Conservation (phyloP, 2,888 invertebrate species). For the Phortica okadai region DNA sequence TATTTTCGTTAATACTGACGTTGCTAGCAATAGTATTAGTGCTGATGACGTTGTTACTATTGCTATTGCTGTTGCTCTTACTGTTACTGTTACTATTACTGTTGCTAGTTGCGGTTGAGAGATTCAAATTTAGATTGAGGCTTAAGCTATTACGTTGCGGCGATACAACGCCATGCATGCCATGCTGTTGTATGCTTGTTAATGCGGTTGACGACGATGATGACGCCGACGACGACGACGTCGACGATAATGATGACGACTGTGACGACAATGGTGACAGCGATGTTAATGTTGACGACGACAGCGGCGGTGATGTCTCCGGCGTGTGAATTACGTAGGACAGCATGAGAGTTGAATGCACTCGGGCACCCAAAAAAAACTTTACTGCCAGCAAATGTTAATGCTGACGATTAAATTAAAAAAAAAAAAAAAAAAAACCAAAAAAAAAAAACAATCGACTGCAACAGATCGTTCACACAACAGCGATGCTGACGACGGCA, state of each 20-base stretch:
- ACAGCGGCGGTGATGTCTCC: conserved; percentile 20
- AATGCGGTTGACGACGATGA: neutral
- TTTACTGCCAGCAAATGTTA: conserved; percentile 35
- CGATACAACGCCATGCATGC: conserved; percentile 6
- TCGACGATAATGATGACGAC: conserved; percentile 58
- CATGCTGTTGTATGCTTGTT: conserved; percentile 14
- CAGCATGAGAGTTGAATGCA: conserved; percentile 62
- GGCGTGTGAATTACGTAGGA: conserved; percentile 53
- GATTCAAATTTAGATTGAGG: conserved; percentile 48
- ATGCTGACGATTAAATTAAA: conserved; percentile 39
- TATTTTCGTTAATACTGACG: conserved; percentile 17
- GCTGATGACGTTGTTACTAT: neutral
- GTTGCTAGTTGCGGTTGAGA: conserved; percentile 28
- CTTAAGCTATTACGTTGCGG: conserved; percentile 24
- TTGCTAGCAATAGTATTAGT: neutral
- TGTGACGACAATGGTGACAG: neutral
- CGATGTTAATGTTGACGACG: neutral
- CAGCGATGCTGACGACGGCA: neutral
- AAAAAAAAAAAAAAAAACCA: neutral
- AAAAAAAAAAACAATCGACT: neutral
- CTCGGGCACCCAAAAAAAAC: conserved; percentile 41
- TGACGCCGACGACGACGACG: conserved; percentile 47
- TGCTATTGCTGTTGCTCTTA: neutral
- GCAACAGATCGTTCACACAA: conserved; percentile 3
- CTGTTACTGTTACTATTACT: conserved; percentile 31